phyloP scores from a whole-genome alignment of 2,113 vertebrate genomes.

The pig (Sus scrofa) region T2T-Sscrofa CM000813.6:158496001-158496500 shows the following conservation, averaged over 20 bases:
- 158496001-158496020: neutral
- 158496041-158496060: neutral
- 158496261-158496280: neutral
- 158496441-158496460: neutral
- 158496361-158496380: constrained; percentile 23
- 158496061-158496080: neutral
- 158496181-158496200: neutral
- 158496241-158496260: neutral
- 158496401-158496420: neutral
- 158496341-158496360: neutral
- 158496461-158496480: neutral
- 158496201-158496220: neutral
- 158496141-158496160: neutral
- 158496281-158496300: neutral
- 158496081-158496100: neutral
- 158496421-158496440: neutral
- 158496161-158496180: neutral
- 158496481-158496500: neutral
- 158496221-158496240: neutral
- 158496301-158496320: neutral
- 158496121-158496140: neutral
- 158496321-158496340: neutral
- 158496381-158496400: neutral
- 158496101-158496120: neutral
- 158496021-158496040: neutral